Evolutionary conservation across 2,797 vertebrate genomes (phyloP).

Genomic region (Echeneis naucrates): DNA sequence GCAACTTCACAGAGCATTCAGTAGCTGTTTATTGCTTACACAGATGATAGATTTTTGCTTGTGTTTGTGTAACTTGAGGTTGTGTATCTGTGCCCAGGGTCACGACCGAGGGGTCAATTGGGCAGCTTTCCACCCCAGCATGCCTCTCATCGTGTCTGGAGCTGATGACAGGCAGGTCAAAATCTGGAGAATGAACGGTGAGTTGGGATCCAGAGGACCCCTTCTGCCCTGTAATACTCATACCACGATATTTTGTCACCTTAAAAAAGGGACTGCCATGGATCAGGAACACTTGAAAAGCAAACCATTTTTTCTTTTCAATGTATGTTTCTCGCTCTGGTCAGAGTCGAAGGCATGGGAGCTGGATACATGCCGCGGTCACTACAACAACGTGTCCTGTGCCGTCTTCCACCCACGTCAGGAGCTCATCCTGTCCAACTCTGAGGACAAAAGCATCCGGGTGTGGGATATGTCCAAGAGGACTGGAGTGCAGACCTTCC

Average conservation of each 20-base stretch:
- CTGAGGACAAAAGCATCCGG: constrained; percentile 97
- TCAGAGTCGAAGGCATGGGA: constrained; percentile 97
- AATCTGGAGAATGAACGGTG: constrained; percentile 97
- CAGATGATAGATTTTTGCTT: not conserved
- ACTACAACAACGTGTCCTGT: constrained; percentile 99
- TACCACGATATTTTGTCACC: not conserved
- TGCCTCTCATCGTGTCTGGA: constrained; percentile 97
- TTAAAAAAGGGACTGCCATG: not conserved
- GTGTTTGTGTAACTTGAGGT: constrained; percentile 5
- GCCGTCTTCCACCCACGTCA: constrained; percentile 97
- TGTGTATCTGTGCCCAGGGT: constrained; percentile 81
- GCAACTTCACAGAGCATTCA: not conserved
- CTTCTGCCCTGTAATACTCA: not conserved
- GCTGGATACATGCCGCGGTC: constrained; percentile 95
- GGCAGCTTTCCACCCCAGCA: constrained; percentile 97
- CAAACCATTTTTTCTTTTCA: not conserved
- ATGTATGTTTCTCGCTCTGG: rapidly evolving
- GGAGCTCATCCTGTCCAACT: constrained; percentile 98
- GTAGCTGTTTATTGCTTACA: not conserved
- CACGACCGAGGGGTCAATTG: constrained; percentile 97
- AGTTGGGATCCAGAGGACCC: constrained; percentile 14
- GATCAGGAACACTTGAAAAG: not conserved
- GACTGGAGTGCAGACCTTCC: constrained; percentile 97
- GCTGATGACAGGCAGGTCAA: constrained; percentile 97
- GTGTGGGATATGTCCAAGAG: constrained; percentile 99